Evolutionary conservation across 1,140 invertebrate species (phyloP), one percentile per base, ranked within the genome.

Genomic region (Dufourea novaeangliae): DNA sequence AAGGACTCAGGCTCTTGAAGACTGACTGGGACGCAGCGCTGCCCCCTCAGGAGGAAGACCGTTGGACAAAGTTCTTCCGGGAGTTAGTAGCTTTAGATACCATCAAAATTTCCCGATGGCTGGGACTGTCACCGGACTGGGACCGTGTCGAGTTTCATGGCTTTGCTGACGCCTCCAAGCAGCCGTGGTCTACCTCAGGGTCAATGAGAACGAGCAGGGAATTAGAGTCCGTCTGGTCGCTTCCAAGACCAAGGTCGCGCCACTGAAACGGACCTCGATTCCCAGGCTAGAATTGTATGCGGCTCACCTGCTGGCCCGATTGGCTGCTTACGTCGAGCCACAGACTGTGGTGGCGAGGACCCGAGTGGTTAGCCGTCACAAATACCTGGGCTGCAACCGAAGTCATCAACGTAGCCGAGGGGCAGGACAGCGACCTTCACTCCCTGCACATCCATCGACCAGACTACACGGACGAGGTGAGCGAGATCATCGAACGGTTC

Each of bases 101-200:
- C 3, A n/a, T 69, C 17, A 2, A 8, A 3, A 17, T 69, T 5
- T 50, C 50, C 1, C n/a, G 66, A 4, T 32, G 3, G 54, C n/a
- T 57, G 20, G 17, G 39, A 34, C n/a, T n/a, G n/a, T n/a, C n/a
- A 20, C 27, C 56, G 2, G 14, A 3, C 7, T 10, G 2, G 39
- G n/a, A 10, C 2, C 25, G 1, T 6, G 5, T 39, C 0, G 54
- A 59, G 12, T 22, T 70, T 41, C 68, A 70, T n/a, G 68, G 68
- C 3, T 70, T 70, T 27, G 68, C 68, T 25, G 68, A 70, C 39
- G 68, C 68, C 3, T 70, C 68, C 59, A 70, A 20, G 52, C 3
- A 2, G 67, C 54, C 7, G 67, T 57, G 8, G 10, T 69, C 25
- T 69, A 69, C 25, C 20, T 69, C 11, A 37, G 10, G 8, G 22